phyloP scores from a whole-genome alignment of 2,797 vertebrate genomes.

The Spheniscus humboldti region DNA sequence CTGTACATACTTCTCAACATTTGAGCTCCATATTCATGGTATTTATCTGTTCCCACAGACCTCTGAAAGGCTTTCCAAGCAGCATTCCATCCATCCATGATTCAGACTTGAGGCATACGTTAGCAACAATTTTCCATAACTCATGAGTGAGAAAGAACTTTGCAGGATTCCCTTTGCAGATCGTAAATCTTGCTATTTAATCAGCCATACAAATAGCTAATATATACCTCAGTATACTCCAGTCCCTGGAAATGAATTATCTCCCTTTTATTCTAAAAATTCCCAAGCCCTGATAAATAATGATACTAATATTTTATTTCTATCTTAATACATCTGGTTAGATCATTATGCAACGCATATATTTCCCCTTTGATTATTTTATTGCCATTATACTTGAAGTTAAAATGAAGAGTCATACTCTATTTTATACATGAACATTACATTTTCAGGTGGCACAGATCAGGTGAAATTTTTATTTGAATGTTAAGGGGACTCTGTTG shows the following conservation, averaged over 20 bases:
- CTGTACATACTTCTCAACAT: neutral
- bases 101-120: neutral
- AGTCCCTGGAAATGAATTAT: neutral
- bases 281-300: neutral
- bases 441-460: neutral
- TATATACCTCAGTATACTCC: neutral
- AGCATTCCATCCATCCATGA: neutral
- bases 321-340: constrained; percentile 16
- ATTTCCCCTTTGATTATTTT: constrained; percentile 12
- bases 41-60: neutral
- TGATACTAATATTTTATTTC: neutral
- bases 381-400: neutral
- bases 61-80: neutral
- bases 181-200: neutral
- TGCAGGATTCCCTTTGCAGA: neutral
- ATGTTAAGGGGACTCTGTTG: neutral
- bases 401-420: constrained; percentile 9
- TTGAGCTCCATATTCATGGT: neutral
- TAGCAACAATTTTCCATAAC: neutral
- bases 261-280: neutral
- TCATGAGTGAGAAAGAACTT: neutral
- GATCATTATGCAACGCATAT: neutral
- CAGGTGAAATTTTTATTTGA: constrained; percentile 14
- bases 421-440: constrained; percentile 1
- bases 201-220: neutral